A percentile compares a stretch with the other conserved stretches of the same genome.
phyloP scores from a whole-genome alignment of 2,113 vertebrate species.

The Sminthopsis crassicaudata region DNA sequence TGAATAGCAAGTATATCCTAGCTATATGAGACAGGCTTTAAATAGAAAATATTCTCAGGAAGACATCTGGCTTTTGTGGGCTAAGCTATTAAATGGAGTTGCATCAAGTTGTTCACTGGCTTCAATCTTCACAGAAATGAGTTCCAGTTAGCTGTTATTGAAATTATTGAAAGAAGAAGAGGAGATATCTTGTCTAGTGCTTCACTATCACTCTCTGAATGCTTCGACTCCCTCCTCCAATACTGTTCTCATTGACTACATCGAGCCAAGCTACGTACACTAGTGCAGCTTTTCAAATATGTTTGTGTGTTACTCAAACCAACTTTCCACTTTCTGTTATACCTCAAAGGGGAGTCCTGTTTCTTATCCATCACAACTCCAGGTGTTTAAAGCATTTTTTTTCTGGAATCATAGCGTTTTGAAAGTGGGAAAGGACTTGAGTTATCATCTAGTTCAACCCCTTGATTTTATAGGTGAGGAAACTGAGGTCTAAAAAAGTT shows the following conservation, averaged over 20 bases:
- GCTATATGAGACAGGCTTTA: neutral
- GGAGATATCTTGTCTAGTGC: neutral
- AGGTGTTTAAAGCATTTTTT: conserved; percentile 13
- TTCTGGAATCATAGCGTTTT: conserved; percentile 2
- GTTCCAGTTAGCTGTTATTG: neutral
- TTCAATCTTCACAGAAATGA: neutral
- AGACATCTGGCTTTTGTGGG: neutral
- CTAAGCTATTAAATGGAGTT: neutral
- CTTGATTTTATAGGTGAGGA: conserved; percentile 5
- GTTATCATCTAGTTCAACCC: neutral
- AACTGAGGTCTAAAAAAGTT: conserved; percentile 1
- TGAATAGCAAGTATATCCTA: neutral
- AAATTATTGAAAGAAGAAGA: conserved; percentile 12
- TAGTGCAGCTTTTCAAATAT: neutral
- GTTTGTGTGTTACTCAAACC: neutral
- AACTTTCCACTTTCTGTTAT: neutral
- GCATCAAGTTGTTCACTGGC: neutral
- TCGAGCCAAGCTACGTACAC: neutral
- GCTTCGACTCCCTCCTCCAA: accelerated
- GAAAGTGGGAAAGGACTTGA: conserved; percentile 1
- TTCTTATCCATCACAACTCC: conserved; percentile 40
- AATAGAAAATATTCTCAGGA: neutral
- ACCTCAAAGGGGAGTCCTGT: neutral
- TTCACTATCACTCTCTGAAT: neutral
- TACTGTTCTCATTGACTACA: neutral